Base-by-base conservation (phyloP, 92 coral and sea anemone species). In the Actinostola sp. region DNA sequence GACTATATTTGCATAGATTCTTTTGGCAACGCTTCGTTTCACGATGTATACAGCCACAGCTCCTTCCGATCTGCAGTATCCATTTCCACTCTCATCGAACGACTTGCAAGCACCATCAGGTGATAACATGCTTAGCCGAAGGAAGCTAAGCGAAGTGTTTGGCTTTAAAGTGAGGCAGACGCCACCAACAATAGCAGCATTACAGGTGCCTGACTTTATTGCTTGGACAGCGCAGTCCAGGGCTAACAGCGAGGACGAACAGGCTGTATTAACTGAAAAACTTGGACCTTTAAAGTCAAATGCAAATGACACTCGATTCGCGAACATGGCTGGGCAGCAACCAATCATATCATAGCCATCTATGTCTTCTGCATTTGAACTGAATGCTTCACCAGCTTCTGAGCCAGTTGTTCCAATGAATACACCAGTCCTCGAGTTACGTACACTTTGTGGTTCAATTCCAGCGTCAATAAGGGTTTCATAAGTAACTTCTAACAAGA, bases 281-380 rank as follows among this genome's bases (percentile, higher is more conserved):
- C 93, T 91, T 15, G 93, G 93, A 33, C 97, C 97, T 72, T 91
- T 91, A 19, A 91, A 88, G 73, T 91, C 97, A 88, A 88, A 91
- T 53, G 92, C 79, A 60, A 88, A 84, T 2, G 93, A 81, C 30
- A 88, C 52, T 26, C 89, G 93, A 72, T 88, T 86, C 14, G 97
- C 90, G 70, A 88, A 84, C 97, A 91, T 88, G 64, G 93, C 93
- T 10, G 84, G 84, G 32, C 88, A 85, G 50, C 88, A 89, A 24
- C 91, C 93, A 16, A 87, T 90, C 87, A 89, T 89, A 45, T 92
- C 96, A 70, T 89, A 89, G 34, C 96, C 96, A 49, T 84, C 93
- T 38, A 85, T 81, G 26, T 91, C 86, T 21, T 91, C 97, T 41
- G 93, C 81, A 61, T 84, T 88, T 24, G 86, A 80, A 53, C 93